A percentile compares a stretch with the other conserved stretches of the same genome.
Evolutionary conservation across 2,797 vertebrate genomes (phyloP).

Genomic region (Urocyon cinereoargenteus): DNA sequence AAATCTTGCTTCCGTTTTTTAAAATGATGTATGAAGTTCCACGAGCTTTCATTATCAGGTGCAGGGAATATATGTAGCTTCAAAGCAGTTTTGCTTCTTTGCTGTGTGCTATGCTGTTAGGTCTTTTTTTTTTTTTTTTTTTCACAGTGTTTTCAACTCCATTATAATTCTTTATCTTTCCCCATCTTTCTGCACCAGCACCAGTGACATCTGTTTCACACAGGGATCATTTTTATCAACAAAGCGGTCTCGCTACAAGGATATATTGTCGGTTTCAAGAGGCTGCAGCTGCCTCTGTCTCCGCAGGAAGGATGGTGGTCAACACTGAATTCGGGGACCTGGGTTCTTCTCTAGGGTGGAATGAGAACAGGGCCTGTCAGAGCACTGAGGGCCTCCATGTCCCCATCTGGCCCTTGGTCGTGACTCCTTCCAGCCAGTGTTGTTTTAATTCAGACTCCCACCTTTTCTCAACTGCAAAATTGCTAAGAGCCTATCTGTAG

Average conservation of each 20-base stretch:
- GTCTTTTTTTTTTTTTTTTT: background rate
- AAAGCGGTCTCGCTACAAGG: slow-evolving; percentile 28
- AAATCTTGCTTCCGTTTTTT: background rate
- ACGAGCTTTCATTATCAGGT: background rate
- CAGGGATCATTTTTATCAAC: slow-evolving; percentile 61
- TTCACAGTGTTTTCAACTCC: slow-evolving; percentile 32
- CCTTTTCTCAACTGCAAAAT: too few relatives aligned
- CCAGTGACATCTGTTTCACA: slow-evolving; percentile 65
- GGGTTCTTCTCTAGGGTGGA: background rate
- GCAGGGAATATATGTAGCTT: background rate
- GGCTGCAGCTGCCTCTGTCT: background rate
- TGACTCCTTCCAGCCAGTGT: background rate
- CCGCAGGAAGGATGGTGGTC: background rate
- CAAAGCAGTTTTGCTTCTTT: slow-evolving; percentile 7
- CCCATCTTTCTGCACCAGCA: slow-evolving; percentile 58
- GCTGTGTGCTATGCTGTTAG: background rate
- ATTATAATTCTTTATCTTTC: slow-evolving; percentile 59
- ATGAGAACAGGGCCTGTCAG: background rate
- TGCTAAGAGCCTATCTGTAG: background rate
- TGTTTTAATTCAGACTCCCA: background rate
- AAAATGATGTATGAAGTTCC: background rate
- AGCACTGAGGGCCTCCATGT: background rate
- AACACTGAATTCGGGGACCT: background rate
- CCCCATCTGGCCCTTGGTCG: background rate
- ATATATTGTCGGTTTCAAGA: background rate